A percentile compares a stretch with the other conserved stretches of the same genome.
phyloP scores from a whole-genome alignment of 2,888 invertebrate genomes.

The Caradrina kadenii region DNA sequence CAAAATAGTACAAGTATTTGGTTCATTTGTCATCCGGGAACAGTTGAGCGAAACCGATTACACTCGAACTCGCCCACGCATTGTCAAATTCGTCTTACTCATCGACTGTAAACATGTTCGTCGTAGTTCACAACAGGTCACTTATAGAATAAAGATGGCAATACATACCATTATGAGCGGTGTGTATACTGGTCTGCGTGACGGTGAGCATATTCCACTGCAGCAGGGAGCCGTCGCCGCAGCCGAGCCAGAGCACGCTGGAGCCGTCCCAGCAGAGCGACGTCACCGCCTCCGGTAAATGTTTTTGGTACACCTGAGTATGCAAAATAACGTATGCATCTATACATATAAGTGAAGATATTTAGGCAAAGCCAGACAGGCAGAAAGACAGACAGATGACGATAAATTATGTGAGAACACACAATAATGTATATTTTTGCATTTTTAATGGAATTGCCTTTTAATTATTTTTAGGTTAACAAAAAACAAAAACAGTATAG shows the following conservation, averaged over 20 bases:
- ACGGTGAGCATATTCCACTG: constrained; percentile 89
- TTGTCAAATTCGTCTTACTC: neutral
- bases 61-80: neutral
- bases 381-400: too few relatives aligned
- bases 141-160: neutral
- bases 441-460: too few relatives aligned
- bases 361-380: too few relatives aligned
- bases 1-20: neutral
- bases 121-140: neutral
- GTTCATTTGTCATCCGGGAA: neutral
- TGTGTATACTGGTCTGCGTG: constrained; percentile 80
- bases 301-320: constrained; percentile 86
- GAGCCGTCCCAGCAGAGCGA: constrained; percentile 85
- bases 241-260: constrained; percentile 87
- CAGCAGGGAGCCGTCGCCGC: constrained; percentile 82
- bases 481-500: too few relatives aligned
- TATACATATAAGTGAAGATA: too few relatives aligned
- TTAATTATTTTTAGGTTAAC: too few relatives aligned
- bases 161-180: constrained; percentile 91
- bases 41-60: neutral
- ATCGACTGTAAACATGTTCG: constrained; percentile 4
- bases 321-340: neutral
- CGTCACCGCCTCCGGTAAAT: constrained; percentile 79
- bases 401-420: too few relatives aligned
- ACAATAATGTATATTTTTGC: too few relatives aligned